Evolutionary conservation across 2,888 invertebrate species (phyloP), one percentile per base, ranked within the genome.

Genomic region (Augochlorella aurata): DNA sequence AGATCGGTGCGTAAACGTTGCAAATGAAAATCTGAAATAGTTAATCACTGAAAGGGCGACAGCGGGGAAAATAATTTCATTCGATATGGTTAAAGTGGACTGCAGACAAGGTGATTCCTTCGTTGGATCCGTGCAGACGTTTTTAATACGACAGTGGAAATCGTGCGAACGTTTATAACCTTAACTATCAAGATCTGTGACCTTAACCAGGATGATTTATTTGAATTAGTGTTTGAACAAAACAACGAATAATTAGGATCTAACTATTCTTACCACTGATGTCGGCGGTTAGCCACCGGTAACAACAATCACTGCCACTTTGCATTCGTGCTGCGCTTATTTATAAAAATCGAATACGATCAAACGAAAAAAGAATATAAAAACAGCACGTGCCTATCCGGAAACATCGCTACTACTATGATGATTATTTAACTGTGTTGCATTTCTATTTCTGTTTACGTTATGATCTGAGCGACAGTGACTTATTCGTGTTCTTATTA

Each of bases 21-120:
- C 0, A 52, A 67, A 66, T 52, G 63, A 47, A 63, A 66, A 58
- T 58, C 38, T 29, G 50, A 50, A 24, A 21, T 16, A 44, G 38
- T 77, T 77, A 73, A 73, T 77, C 77, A 77, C 9, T 2, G 29
- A 14, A 16, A 1, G 24, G 67, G 44, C 49, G 61, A 67, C 67
- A 44, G 49, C 44, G 10, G 21, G 21, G 21, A 10, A 44, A 44
- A n/a, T 50, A 63, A 76, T n/a, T 29, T 44, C 14, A 21, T 50
- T 70, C 14, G 9, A 5, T 14, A 14, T 24, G 49, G 45, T 47
- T 49, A 45, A 38, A 38, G 4, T 65, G 45, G 24, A 16, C 9
- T 44, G 18, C 18, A 24, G 18, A 8, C 47, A 10, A 49, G 29
- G 12, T 21, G 21, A 54, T 54, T 12, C 54, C 21, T 21, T 54